Conservation (phyloP, 1,140 invertebrate genomes). For the Orius insidiosus region DNA sequence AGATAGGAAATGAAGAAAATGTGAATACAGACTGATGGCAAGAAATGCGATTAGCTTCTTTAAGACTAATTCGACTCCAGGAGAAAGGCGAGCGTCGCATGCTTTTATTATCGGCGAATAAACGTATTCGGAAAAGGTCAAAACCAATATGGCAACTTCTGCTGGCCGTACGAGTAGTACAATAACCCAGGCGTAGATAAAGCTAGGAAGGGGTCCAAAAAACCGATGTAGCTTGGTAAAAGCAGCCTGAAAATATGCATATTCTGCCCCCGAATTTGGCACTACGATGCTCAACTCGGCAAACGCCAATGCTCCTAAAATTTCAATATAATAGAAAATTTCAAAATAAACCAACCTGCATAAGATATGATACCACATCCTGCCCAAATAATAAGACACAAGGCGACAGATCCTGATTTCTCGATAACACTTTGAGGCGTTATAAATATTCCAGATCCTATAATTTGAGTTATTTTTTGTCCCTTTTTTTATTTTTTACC, state of each 20-base stretch:
- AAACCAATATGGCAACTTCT: slow-evolving; percentile 56
- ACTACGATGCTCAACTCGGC: slow-evolving; percentile 68
- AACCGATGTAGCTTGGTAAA: slow-evolving; percentile 46
- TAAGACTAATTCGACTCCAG: slow-evolving; percentile 28
- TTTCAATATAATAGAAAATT: background rate
- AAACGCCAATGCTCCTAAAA: slow-evolving; percentile 56
- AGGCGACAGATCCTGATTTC: slow-evolving; percentile 64
- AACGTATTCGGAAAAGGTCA: slow-evolving; percentile 69
- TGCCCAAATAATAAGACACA: slow-evolving; percentile 68
- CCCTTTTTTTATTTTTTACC: too few relatives aligned
- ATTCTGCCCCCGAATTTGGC: slow-evolving; percentile 66
- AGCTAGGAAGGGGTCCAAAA: slow-evolving; percentile 57
- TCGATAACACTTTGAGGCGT: slow-evolving; percentile 64
- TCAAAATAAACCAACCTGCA: slow-evolving; percentile 41
- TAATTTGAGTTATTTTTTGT: slow-evolving; percentile 16
- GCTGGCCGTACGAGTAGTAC: slow-evolving; percentile 58
- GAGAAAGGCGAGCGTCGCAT: slow-evolving; percentile 22
- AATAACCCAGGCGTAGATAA: slow-evolving; percentile 62
- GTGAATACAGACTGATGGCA: slow-evolving; percentile 36
- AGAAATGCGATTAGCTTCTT: slow-evolving; percentile 50
- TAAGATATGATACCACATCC: slow-evolving; percentile 65
- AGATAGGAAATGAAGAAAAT: background rate
- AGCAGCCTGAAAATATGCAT: slow-evolving; percentile 59
- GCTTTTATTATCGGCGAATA: slow-evolving; percentile 43
- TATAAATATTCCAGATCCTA: slow-evolving; percentile 79